Evolutionary conservation across 2,797 vertebrate genomes (phyloP).

Genomic region (Staurois parvus): DNA sequence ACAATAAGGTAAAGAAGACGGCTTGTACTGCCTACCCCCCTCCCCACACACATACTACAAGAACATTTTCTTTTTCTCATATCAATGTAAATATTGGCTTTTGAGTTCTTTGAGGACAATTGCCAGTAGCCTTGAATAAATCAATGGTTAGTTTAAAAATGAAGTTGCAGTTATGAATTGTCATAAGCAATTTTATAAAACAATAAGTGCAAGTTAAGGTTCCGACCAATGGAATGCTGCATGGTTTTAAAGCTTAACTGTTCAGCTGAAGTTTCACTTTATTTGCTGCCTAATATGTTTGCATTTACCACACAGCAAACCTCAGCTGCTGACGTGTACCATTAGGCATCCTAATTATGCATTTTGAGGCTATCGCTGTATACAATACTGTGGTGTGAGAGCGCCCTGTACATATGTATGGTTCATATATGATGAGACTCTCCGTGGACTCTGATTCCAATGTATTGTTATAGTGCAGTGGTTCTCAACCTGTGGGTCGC

Average conservation of each 20-base stretch:
- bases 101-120: conserved; percentile 27
- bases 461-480: not conserved
- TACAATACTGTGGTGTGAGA: not conserved
- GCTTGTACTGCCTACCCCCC: conserved; percentile 14
- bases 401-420: not conserved
- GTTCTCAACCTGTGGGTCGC: too few species aligned
- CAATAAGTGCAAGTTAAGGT: not conserved
- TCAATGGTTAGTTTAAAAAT: conserved; percentile 20
- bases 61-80: conserved; percentile 26
- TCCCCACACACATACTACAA: not conserved
- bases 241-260: not conserved
- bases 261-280: not conserved
- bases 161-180: conserved; percentile 6
- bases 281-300: too few species aligned
- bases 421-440: too few species aligned
- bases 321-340: too few species aligned
- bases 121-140: conserved; percentile 32
- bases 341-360: not conserved
- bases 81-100: conserved; percentile 54
- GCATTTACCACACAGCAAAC: too few species aligned
- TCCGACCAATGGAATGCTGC: too few species aligned
- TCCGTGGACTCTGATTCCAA: not conserved
- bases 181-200: not conserved
- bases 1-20: conserved; percentile 53
- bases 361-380: not conserved